These are phyloP conservation scores for Scolopax bukidnonensis DNA, from an alignment of 2,797 vertebrate genomes.

Conservation along the genomic window DNA sequence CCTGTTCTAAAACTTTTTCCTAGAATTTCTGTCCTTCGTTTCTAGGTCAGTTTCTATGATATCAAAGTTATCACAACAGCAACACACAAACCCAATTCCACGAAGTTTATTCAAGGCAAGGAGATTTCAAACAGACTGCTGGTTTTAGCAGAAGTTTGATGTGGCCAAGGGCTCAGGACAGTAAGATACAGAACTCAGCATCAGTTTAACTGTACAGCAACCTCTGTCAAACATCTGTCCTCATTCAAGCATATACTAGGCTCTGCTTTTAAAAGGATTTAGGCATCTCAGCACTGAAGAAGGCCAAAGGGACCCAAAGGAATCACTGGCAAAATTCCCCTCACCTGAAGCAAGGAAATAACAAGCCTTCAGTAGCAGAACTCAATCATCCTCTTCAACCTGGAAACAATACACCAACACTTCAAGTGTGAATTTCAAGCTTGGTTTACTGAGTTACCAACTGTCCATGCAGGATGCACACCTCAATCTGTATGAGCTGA, in stretches of 20 bases:
- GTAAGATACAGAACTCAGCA: not conserved
- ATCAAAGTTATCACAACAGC: conserved; percentile 13
- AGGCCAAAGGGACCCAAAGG: not conserved
- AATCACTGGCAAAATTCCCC: not conserved
- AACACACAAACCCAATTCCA: not conserved
- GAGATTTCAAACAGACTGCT: not conserved
- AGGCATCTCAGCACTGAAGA: not conserved
- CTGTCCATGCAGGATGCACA: not conserved
- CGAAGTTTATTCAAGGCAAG: conserved; percentile 11
- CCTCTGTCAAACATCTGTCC: not conserved
- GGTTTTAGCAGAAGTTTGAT: not conserved
- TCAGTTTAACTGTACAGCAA: not conserved
- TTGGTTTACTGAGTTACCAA: accelerated
- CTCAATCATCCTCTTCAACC: not conserved
- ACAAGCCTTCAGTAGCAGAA: not conserved
- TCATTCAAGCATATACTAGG: not conserved
- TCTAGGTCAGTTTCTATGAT: not conserved
- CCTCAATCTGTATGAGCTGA: not conserved
- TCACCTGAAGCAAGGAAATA: not conserved
- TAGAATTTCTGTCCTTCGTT: conserved; percentile 11
- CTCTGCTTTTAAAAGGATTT: not conserved
- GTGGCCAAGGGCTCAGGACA: not conserved
- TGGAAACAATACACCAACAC: not conserved
- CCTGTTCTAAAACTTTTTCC: not conserved
- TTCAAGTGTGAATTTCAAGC: not conserved